Evolutionary conservation across 2,113 vertebrate species (phyloP).

Genomic region (Alethe castanea): DNA sequence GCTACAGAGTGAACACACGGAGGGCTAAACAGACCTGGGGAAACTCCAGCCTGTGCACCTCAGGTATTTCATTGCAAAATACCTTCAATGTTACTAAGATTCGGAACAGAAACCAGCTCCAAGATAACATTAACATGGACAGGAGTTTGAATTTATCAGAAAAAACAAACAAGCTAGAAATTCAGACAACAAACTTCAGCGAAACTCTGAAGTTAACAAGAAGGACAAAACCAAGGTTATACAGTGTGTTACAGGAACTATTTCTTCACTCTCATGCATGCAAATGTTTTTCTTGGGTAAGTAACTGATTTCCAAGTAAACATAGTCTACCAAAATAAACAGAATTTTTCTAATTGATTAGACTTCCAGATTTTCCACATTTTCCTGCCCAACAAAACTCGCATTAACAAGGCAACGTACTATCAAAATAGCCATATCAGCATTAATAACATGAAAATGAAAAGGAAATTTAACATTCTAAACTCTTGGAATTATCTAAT

Average conservation of each 20-base stretch:
- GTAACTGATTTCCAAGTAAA: constrained; percentile 15
- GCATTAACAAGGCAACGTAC: constrained; percentile 24
- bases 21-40: background rate
- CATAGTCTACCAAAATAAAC: background rate
- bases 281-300: background rate
- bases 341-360: constrained; percentile 30
- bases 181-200: background rate
- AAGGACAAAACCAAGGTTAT: background rate
- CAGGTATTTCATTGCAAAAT: background rate
- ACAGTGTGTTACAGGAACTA: background rate
- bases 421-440: constrained; percentile 39
- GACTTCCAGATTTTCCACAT: background rate
- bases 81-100: background rate
- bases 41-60: background rate
- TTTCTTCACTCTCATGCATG: background rate
- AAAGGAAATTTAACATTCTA: constrained; percentile 46
- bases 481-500: constrained; percentile 64
- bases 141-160: background rate
- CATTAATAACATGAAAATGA: constrained; percentile 60
- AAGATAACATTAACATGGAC: background rate
- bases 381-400: background rate
- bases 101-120: background rate
- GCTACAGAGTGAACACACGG: background rate
- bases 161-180: background rate
- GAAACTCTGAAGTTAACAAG: background rate